Base-by-base conservation (phyloP, 2,797 vertebrate genomes). In the Enteromius radiatus region DNA sequence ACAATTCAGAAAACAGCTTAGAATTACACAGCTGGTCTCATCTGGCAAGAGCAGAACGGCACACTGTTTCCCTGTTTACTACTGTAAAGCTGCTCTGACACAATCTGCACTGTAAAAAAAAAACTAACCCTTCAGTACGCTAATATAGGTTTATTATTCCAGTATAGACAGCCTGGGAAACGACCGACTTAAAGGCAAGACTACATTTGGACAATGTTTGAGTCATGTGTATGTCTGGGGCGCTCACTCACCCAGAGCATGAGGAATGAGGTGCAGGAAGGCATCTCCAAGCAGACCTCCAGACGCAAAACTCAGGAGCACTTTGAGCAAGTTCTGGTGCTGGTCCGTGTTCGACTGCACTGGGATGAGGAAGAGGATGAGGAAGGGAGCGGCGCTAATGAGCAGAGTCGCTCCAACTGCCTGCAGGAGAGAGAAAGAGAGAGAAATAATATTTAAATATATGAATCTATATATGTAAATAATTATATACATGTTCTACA, bases 271-370 rank as follows among this genome's bases (percentile, higher is more conserved):
- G 91, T 98, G 97, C 59, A 98, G 94, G 86, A 98, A 98, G 81
- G 97, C 97, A n/a, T 98, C 97, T 0, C 97, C 97, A 73, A 98
- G 92, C 65, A 98, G 94, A 0, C 97, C 97, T 1, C 97, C 97
- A 0, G 97, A 97, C 0, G 97, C 97, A 5, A 98, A 98, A 91
- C 97, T 97, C 56, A 98, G 95, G 88, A 98, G 94, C 64, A 98
- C 94, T 86, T 97, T 96, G 43, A 98, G 96, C 78, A 97, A 93
- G 89, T 95, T 95, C 87, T 96, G 95, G 91, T 97, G 96, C 89
- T 95, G 93, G 89, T 96, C 95, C 0, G 96, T 96, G 89, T 97
- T 97, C 26, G 97, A 97, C 87, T 98, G 96, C 79, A 98, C 96
- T 0, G 97, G 97, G 91, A 98, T 97, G 81, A 98, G 94, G 87